Conservation (phyloP, 2,797 vertebrate species). For the Presbytis comata region DNA sequence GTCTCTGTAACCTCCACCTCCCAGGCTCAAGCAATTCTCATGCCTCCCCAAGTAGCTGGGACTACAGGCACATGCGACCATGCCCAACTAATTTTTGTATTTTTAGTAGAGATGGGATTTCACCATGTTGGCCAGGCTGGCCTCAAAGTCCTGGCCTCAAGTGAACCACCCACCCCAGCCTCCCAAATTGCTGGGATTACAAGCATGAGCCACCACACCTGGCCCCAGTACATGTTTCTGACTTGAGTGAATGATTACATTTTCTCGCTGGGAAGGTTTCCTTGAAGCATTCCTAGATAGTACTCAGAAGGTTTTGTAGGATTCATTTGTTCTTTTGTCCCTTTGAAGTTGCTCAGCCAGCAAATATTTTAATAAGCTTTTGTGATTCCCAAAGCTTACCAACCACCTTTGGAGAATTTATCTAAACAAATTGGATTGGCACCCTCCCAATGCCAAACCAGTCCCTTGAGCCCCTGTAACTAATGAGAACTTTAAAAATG, state of each 20-base stretch:
- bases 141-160: background rate
- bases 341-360: slow-evolving; percentile 19
- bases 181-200: background rate
- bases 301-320: background rate
- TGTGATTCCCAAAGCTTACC: slow-evolving; percentile 12
- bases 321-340: background rate
- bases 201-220: background rate
- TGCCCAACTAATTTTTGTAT: background rate
- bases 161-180: background rate
- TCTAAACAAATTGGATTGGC: slow-evolving; percentile 23
- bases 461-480: slow-evolving; percentile 23
- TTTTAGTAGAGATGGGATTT: background rate
- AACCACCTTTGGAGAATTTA: slow-evolving; percentile 48
- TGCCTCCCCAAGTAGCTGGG: background rate
- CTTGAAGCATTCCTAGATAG: background rate
- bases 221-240: background rate
- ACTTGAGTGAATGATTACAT: background rate
- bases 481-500: slow-evolving; percentile 56
- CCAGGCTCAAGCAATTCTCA: background rate
- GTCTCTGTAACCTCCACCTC: background rate
- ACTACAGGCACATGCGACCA: background rate
- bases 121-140: background rate
- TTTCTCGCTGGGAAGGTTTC: background rate
- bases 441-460: background rate
- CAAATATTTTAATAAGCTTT: slow-evolving; percentile 54